Base-by-base conservation (phyloP, 2,797 vertebrate species). In the Molothrus ater region DNA sequence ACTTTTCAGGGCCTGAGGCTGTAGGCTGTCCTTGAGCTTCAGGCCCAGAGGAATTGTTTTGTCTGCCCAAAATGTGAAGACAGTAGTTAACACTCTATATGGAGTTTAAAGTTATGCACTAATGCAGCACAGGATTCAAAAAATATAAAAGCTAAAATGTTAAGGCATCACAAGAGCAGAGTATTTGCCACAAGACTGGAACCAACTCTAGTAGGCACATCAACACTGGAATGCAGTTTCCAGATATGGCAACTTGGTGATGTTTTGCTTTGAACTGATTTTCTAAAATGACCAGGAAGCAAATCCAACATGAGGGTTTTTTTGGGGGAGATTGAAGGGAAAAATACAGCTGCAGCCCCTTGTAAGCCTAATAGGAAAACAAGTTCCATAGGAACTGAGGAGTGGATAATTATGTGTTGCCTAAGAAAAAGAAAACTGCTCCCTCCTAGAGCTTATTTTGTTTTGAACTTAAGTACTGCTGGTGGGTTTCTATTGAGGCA, bases 371-470 rank as follows among this genome's bases (percentile, higher is more conserved):
- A 93, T 64, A 47, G 70, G 43, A 86, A 94, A 91, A 88, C 36
- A 81, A 60, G 72, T 91, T 81, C 65, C 32, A 13, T 54, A 61
- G 19, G 63, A 92, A 82, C 73, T 8, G 13, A 92, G 75, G 56
- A 93, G 63, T 61, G 70, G 80, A 95, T 92, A 94, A 96, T 95
- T 94, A 94, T 79, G 51, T 92, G 80, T 92, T 96, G 87, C 82
- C 80, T 84, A 81, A 88, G 80, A 88, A 88, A 86, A 76, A 60
- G 45, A 60, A 88, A 91, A 86, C 53, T 81, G 4, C 42, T 86
- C 72, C 66, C 70, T 96, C 59, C 34, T 84, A 80, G 36, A 79
- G 69, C 18, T 90, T 73, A 78, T 78, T 93, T 83, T 88, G 10
- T 50, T 95, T 73, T 66, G 26, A 80, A 83, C 32, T 72, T 80